Evolutionary conservation across 2,888 invertebrate species (phyloP).

Genomic region (Apodemia mormo): DNA sequence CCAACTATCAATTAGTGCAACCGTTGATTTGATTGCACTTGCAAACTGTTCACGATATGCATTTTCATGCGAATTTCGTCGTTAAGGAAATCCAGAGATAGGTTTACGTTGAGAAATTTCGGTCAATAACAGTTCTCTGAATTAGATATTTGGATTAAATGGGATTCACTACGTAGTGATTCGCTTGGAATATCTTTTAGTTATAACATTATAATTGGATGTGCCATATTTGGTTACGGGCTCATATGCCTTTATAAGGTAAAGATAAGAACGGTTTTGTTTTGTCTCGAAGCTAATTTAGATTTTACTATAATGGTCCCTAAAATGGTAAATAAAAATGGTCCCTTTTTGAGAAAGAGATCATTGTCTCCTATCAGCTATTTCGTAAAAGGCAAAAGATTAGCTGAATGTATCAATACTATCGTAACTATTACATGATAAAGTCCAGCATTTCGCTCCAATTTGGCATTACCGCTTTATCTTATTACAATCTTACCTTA

Average conservation of each 20-base stretch:
- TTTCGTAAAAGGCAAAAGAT: too few species aligned
- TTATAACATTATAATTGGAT: conserved; percentile 12
- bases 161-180: neutral
- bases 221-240: neutral
- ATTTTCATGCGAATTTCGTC: conserved; percentile 41
- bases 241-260: neutral
- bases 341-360: too few species aligned
- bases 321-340: too few species aligned
- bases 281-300: too few species aligned
- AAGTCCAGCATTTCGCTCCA: too few species aligned
- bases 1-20: conserved; percentile 46
- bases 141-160: conserved; percentile 26
- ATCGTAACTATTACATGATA: too few species aligned
- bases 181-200: conserved; percentile 9
- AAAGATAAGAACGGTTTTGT: neutral
- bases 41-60: conserved; percentile 40
- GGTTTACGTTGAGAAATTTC: conserved; percentile 23
- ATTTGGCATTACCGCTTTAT: too few species aligned
- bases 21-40: conserved; percentile 44
- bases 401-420: too few species aligned
- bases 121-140: conserved; percentile 24
- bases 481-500: too few species aligned
- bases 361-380: too few species aligned
- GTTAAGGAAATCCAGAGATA: conserved; percentile 31
- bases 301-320: too few species aligned